These are phyloP conservation scores for Burhinus oedicnemus DNA, from an alignment of 2,113 vertebrate genomes.

Conservation along the genomic window DNA sequence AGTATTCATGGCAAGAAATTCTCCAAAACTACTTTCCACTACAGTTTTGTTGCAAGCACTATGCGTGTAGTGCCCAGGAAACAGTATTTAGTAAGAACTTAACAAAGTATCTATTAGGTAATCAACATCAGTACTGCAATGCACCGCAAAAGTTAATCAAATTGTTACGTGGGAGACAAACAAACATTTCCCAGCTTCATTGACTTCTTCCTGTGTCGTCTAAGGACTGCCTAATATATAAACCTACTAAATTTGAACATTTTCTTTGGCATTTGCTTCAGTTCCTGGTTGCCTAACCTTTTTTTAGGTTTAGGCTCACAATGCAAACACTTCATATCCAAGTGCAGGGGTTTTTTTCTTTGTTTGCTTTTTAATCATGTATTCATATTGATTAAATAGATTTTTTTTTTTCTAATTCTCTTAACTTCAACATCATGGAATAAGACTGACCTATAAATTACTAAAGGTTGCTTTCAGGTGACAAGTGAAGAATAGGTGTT, in stretches of 20 bases:
- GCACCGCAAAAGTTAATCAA: neutral
- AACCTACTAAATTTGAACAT: neutral
- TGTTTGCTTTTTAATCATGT: neutral
- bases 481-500: neutral
- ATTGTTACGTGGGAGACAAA: neutral
- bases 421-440: neutral
- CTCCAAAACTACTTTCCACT: neutral
- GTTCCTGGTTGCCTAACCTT: neutral
- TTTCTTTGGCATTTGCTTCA: neutral
- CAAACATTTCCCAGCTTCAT: slow-evolving; percentile 1
- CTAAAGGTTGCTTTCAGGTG: neutral
- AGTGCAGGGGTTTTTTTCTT: neutral
- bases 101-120: neutral
- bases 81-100: neutral
- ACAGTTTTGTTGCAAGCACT: neutral
- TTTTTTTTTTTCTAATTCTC: neutral
- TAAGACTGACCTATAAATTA: neutral
- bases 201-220: neutral
- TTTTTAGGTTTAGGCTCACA: neutral
- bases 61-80: neutral
- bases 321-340: neutral
- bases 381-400: neutral
- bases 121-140: neutral
- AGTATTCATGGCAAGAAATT: neutral
- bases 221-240: neutral